These are phyloP conservation scores for Spea multiplicata DNA, from an alignment of 2,113 vertebrate species.

Conservation along the genomic window DNA sequence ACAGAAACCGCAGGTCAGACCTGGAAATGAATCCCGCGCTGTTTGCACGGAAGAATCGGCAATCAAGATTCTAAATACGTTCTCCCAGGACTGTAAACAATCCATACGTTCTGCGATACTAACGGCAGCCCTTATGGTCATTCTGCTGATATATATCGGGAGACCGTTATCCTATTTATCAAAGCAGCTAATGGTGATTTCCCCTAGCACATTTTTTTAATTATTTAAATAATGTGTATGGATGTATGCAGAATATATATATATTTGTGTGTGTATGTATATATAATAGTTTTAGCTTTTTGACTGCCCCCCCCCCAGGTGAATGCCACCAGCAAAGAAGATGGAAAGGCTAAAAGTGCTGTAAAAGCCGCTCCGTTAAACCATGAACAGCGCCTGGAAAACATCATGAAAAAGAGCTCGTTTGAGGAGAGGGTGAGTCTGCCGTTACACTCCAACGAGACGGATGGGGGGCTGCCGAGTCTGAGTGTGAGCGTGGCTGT, in stretches of 20 bases:
- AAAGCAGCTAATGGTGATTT: no score
- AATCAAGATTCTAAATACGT: background rate
- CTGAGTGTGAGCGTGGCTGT: background rate
- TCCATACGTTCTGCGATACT: no score
- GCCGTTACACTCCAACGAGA: no score
- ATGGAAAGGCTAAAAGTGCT: rapidly evolving
- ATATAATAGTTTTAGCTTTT: no score
- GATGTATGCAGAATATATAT: no score
- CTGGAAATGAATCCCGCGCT: background rate
- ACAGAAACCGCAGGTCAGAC: conserved; percentile 8
- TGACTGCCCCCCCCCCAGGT: background rate
- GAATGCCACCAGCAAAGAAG: background rate
- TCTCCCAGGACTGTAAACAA: background rate
- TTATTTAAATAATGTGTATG: no score
- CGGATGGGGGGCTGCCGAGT: background rate
- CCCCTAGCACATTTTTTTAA: no score
- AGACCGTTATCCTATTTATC: no score
- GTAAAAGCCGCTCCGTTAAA: conserved; percentile 48
- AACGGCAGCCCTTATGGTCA: no score
- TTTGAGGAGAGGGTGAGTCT: conserved; percentile 76
- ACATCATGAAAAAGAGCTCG: conserved; percentile 66
- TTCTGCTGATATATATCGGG: no score
- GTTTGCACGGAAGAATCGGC: background rate
- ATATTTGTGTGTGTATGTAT: no score
- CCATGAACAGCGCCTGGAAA: conserved; percentile 81